phyloP scores from a whole-genome alignment of 2,113 vertebrate genomes.

The Diphyllodes magnificus region DNA sequence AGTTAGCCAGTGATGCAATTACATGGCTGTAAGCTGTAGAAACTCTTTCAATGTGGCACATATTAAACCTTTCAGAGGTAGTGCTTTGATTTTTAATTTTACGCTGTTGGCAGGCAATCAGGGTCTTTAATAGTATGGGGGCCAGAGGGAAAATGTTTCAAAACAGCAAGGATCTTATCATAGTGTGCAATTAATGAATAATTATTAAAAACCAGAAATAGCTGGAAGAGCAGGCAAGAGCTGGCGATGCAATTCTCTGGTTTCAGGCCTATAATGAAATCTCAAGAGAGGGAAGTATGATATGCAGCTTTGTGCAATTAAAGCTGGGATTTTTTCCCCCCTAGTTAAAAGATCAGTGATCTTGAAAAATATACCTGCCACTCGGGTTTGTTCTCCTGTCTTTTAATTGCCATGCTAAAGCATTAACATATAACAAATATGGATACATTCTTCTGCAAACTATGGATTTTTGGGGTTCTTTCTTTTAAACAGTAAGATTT shows the following conservation, averaged over 20 bases:
- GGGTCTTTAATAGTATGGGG: slow-evolving; percentile 75
- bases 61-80: slow-evolving; percentile 76
- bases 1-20: slow-evolving; percentile 63
- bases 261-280: slow-evolving; percentile 70
- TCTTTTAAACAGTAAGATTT: background rate
- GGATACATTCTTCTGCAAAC: background rate
- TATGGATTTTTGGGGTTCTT: background rate
- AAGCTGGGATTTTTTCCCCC: background rate
- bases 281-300: slow-evolving; percentile 57
- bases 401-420: background rate
- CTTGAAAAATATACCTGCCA: slow-evolving; percentile 39
- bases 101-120: slow-evolving; percentile 75
- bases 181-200: slow-evolving; percentile 80
- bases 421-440: background rate
- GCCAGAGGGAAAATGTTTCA: slow-evolving; percentile 80
- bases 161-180: slow-evolving; percentile 80
- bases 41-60: slow-evolving; percentile 63
- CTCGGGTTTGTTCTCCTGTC: slow-evolving; percentile 31
- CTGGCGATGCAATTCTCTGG: slow-evolving; percentile 56
- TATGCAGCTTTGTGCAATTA: slow-evolving; percentile 57
- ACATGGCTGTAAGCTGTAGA: slow-evolving; percentile 70
- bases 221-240: slow-evolving; percentile 70
- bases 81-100: slow-evolving; percentile 81
- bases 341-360: slow-evolving; percentile 53
- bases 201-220: slow-evolving; percentile 79